Conservation (phyloP, 2,888 invertebrate genomes). For the Yponomeuta evonymella region DNA sequence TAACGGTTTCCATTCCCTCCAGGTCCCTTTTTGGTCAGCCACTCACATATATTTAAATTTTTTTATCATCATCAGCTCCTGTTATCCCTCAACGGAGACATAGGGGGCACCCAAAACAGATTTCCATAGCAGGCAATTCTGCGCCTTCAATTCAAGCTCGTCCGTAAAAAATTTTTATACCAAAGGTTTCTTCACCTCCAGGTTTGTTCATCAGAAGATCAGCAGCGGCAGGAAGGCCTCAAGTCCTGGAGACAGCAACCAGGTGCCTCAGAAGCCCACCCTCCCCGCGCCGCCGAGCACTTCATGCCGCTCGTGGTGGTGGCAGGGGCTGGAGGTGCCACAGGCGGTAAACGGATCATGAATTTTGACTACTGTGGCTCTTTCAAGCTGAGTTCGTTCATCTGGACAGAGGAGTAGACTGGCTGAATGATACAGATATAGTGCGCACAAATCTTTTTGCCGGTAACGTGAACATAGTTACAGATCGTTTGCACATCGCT, state of each 20-base stretch:
- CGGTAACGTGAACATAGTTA: too few species aligned
- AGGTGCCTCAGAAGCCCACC: conserved; percentile 59
- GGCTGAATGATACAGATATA: not conserved
- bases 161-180: too few species aligned
- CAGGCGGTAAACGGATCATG: conserved; percentile 52
- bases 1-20: too few species aligned
- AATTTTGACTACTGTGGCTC: conserved; percentile 60
- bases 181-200: not conserved
- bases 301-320: conserved; percentile 64
- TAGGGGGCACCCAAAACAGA: too few species aligned
- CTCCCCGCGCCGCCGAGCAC: conserved; percentile 57
- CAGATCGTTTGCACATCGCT: too few species aligned
- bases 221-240: conserved; percentile 42
- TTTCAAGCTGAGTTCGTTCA: conserved; percentile 57
- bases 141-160: too few species aligned
- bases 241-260: conserved; percentile 49
- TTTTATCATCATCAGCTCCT: too few species aligned
- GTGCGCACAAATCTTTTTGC: too few species aligned
- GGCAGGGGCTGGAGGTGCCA: conserved; percentile 58
- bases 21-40: too few species aligned
- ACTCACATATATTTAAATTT: too few species aligned
- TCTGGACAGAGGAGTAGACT: conserved; percentile 54
- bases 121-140: too few species aligned
- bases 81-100: too few species aligned
- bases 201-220: conserved; percentile 45